Conservation (phyloP, 1,140 invertebrate genomes). For the Thaumatotibia leucotreta region DNA sequence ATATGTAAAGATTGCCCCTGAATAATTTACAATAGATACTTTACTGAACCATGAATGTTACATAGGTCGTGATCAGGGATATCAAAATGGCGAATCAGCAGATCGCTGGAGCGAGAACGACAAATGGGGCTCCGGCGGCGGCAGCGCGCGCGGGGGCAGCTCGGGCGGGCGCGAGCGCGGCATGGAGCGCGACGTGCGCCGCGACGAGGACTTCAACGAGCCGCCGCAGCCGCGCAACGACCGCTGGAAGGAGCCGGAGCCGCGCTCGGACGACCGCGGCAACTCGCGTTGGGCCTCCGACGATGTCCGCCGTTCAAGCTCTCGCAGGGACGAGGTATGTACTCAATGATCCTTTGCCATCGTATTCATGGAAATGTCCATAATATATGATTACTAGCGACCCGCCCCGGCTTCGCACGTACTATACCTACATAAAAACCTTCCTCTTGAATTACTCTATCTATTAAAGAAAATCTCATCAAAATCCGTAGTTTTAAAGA, state of each 20-base stretch:
- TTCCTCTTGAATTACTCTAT: too few relatives aligned
- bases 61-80: constrained; percentile 68
- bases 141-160: constrained; percentile 32
- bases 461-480: too few relatives aligned
- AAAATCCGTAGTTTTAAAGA: too few relatives aligned
- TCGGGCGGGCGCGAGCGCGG: constrained; percentile 51
- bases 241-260: constrained; percentile 85
- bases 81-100: constrained; percentile 68
- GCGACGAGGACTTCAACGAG: constrained; percentile 68
- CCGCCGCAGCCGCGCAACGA: constrained; percentile 80
- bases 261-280: constrained; percentile 65
- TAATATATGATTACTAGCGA: too few relatives aligned
- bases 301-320: constrained; percentile 72
- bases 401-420: too few relatives aligned
- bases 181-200: constrained; percentile 56
- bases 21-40: neutral
- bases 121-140: constrained; percentile 59
- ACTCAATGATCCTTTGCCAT: too few relatives aligned
- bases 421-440: too few relatives aligned
- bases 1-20: too few relatives aligned
- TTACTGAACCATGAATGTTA: neutral
- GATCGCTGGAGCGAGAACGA: constrained; percentile 55
- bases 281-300: constrained; percentile 73
- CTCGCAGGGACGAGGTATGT: constrained; percentile 67
- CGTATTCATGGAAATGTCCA: too few relatives aligned